Base-by-base conservation (phyloP, 2,888 invertebrate species). In the Bellardia pandia region DNA sequence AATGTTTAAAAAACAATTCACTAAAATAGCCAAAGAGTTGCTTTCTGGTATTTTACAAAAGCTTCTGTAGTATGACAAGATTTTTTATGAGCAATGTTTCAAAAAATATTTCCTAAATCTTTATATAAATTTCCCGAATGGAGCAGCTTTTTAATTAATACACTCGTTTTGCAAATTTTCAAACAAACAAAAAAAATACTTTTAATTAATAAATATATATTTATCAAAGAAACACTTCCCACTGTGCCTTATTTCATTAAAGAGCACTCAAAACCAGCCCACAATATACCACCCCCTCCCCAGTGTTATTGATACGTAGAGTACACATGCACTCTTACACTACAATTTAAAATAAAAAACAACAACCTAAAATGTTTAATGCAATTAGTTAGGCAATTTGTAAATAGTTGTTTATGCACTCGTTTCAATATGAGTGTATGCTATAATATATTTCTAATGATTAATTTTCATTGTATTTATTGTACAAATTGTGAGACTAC, bases 311-410 rank as follows among this genome's bases (percentile, higher is more conserved):
- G 6, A n/a, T 33, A 5, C 14, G 9, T 45, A 58, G 68, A 33
- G 68, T 69, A 42, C 68, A 45, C 13, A 8, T 58, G 68, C 68
- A 77, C 33, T 11, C 2, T 7, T 45, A 13, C 11, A 45, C n/a
- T 51, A 71, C 23, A 37, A 51, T 58, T 7, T 48, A 2, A 79
- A 23, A 66, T 9, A 33, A 8, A 42, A 66, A 66, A 45, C 23
- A 66, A 42, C 16, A 64, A 11, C 56, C 56, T 74, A 71, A 81
- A 81, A 42, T 60, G 40, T 69, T 42, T 68, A 84, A 74, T 78
- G 68, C 78, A 78, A 84, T 84, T 84, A 74, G 78, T 68, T 51
- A 58, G 16, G 51, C 51, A 74, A 78, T 84, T 84, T 78, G 58
- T 78, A 60, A 78, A 60, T 14, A 48, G 11, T 48, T 48, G 30